Conservation (phyloP, 2,888 invertebrate genomes). For the Trissolcus japonicus region DNA sequence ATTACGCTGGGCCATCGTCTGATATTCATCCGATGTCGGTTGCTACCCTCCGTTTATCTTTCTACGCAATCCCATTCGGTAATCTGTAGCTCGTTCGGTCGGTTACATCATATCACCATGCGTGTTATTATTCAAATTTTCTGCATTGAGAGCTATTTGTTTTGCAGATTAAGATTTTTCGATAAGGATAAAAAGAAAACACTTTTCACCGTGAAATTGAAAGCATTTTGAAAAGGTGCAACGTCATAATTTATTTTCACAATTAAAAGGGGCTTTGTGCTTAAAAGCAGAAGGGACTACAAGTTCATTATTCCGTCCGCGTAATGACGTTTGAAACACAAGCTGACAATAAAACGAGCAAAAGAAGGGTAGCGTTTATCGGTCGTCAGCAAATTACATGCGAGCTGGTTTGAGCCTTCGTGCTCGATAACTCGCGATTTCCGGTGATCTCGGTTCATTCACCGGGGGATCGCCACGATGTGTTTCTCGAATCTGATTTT, state of each 20-base stretch:
- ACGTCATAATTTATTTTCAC: not conserved
- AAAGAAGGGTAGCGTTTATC: slow-evolving; percentile 50
- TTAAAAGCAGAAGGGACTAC: no score
- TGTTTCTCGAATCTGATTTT: slow-evolving; percentile 42
- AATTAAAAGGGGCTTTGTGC: slow-evolving; percentile 12
- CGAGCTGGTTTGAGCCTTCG: slow-evolving; percentile 52
- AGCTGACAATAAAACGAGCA: slow-evolving; percentile 45
- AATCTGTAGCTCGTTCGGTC: slow-evolving; percentile 48
- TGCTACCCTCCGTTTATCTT: slow-evolving; percentile 47
- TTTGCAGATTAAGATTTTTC: slow-evolving; percentile 26
- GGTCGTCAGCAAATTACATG: slow-evolving; percentile 57
- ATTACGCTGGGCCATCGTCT: slow-evolving; percentile 56
- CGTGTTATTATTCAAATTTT: slow-evolving; percentile 51
- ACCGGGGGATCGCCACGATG: slow-evolving; percentile 41
- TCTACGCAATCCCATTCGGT: slow-evolving; percentile 44
- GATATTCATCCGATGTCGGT: slow-evolving; percentile 55
- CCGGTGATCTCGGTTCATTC: slow-evolving; percentile 60
- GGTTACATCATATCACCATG: slow-evolving; percentile 44
- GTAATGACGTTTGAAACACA: slow-evolving; percentile 44
- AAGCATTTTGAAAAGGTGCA: slow-evolving; percentile 1
- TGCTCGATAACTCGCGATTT: slow-evolving; percentile 61
- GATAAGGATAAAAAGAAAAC: slow-evolving; percentile 8
- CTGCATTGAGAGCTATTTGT: slow-evolving; percentile 37
- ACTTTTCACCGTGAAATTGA: slow-evolving; percentile 3
- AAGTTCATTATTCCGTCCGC: slow-evolving; percentile 39